These are phyloP conservation scores for Bagarius yarrelli DNA, from an alignment of 2,113 vertebrate genomes.

Conservation along the genomic window DNA sequence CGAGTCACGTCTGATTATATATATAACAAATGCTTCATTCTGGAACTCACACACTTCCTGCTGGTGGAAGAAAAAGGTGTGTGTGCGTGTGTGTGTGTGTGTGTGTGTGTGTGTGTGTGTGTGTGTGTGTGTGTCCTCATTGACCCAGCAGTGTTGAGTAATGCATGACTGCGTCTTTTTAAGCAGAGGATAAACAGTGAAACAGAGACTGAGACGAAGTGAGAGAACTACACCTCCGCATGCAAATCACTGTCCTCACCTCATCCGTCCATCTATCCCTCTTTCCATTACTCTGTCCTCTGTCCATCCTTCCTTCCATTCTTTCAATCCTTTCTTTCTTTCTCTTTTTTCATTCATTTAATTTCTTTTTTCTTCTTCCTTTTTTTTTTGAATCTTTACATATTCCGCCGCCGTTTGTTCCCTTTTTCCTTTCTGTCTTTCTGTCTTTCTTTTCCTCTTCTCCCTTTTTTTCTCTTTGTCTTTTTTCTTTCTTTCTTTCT, in stretches of 20 bases:
- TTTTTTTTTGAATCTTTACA: too few relatives aligned
- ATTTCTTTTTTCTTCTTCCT: neutral
- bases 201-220: neutral
- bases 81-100: constrained; percentile 19
- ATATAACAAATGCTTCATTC: constrained; percentile 62
- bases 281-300: too few relatives aligned
- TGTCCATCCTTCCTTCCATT: too few relatives aligned
- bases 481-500: neutral
- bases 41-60: constrained; percentile 63
- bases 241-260: too few relatives aligned
- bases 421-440: neutral
- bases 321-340: too few relatives aligned
- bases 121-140: constrained; percentile 7
- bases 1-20: constrained; percentile 58
- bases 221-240: too few relatives aligned
- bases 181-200: neutral
- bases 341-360: too few relatives aligned
- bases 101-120: constrained; percentile 14
- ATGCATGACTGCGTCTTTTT: constrained; percentile 11
- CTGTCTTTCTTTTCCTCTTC: too few relatives aligned
- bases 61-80: constrained; percentile 54
- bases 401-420: too few relatives aligned
- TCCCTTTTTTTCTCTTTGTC: neutral
- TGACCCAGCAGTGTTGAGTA: neutral
- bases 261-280: too few relatives aligned